Conservation (phyloP, 2,797 vertebrate species). For the Ceyx erithaca region DNA sequence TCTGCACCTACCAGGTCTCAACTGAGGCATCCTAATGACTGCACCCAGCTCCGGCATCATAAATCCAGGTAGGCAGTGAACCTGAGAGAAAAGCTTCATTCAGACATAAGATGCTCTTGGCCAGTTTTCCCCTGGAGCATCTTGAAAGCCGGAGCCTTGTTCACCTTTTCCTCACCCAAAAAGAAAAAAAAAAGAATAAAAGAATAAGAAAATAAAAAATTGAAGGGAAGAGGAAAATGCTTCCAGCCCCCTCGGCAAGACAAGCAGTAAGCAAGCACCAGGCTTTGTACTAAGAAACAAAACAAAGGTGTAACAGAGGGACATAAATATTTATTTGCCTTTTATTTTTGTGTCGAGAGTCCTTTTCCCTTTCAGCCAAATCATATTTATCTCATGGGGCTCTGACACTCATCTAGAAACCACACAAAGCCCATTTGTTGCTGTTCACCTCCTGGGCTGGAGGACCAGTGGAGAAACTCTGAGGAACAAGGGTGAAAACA, state of each 20-base stretch:
- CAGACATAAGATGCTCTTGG: background rate
- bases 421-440: constrained; percentile 79
- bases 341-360: background rate
- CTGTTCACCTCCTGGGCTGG: constrained; percentile 31
- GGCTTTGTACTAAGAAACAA: constrained; percentile 25
- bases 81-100: background rate
- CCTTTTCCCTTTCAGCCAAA: constrained; percentile 67
- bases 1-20: background rate
- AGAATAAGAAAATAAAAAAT: background rate
- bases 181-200: background rate
- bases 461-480: constrained; percentile 26
- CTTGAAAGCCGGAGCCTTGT: background rate
- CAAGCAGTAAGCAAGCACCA: background rate
- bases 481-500: background rate
- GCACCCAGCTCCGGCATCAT: background rate
- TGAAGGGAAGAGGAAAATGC: background rate
- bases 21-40: background rate
- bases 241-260: background rate
- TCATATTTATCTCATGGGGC: constrained; percentile 56
- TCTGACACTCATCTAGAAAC: constrained; percentile 64
- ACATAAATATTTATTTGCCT: constrained; percentile 14
- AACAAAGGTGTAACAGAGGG: constrained; percentile 33
- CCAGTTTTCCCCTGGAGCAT: background rate
- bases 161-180: constrained; percentile 12
- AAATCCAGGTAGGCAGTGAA: background rate